phyloP scores from a whole-genome alignment of 2,888 invertebrate genomes.

The Caenorhabditis angaria region DNA sequence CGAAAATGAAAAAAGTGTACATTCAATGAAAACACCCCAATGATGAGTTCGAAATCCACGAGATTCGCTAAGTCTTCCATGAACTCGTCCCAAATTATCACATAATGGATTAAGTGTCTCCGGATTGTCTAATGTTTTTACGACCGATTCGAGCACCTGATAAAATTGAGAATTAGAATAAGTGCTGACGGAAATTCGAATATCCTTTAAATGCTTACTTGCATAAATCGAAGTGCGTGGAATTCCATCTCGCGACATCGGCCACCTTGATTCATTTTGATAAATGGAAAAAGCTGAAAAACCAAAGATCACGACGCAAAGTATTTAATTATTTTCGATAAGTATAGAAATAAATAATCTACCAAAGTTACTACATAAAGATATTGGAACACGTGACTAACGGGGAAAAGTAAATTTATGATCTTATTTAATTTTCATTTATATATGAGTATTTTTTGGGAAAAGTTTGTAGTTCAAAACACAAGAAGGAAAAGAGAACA shows the following conservation, averaged over 20 bases:
- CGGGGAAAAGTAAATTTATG: too few relatives aligned
- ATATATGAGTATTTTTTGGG: too few relatives aligned
- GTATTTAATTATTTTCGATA: too few relatives aligned
- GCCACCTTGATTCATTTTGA: slow-evolving; percentile 47
- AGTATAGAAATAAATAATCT: too few relatives aligned
- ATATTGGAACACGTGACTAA: too few relatives aligned
- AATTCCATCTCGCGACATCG: slow-evolving; percentile 57
- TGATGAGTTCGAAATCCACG: slow-evolving; percentile 59
- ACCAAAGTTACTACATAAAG: too few relatives aligned
- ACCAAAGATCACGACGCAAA: too few relatives aligned
- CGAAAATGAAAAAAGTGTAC: slow-evolving; percentile 62
- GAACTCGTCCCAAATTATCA: slow-evolving; percentile 60
- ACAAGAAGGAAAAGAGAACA: too few relatives aligned
- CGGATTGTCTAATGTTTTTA: slow-evolving; percentile 55
- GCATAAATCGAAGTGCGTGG: slow-evolving; percentile 61
- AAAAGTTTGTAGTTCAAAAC: too few relatives aligned
- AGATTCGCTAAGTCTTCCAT: slow-evolving; percentile 51
- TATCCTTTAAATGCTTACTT: slow-evolving; percentile 32
- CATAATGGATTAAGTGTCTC: slow-evolving; percentile 52
- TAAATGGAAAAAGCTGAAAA: slow-evolving; percentile 61
- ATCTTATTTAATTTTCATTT: too few relatives aligned
- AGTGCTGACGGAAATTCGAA: background rate
- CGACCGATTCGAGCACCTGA: slow-evolving; percentile 60
- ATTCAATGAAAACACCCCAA: slow-evolving; percentile 65
- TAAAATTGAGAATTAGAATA: slow-evolving; percentile 7